Conservation (phyloP, 2,797 vertebrate genomes). For the Morelia viridis region DNA sequence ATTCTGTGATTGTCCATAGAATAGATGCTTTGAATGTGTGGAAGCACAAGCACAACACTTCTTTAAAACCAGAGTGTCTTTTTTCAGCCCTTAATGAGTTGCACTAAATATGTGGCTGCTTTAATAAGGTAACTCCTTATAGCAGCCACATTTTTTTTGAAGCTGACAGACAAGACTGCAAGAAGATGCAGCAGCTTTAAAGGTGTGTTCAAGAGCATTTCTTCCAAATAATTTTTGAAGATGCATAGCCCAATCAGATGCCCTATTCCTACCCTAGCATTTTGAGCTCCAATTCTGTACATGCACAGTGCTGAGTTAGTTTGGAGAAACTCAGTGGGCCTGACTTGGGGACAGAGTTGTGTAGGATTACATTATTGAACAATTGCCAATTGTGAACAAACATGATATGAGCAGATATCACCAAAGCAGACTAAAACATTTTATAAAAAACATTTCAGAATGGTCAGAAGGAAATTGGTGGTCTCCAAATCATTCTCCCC, state of each 20-base stretch:
- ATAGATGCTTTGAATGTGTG: too few species aligned
- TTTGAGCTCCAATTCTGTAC: not conserved
- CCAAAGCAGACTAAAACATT: constrained; percentile 45
- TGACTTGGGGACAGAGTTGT: not conserved
- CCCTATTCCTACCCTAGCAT: not conserved
- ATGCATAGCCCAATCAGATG: not conserved
- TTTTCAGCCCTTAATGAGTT: too few species aligned
- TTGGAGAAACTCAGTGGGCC: too few species aligned
- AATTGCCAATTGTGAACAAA: constrained; percentile 51
- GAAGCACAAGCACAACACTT: too few species aligned
- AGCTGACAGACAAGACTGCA: too few species aligned
- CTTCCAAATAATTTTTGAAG: not conserved
- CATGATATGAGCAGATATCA: constrained; percentile 58
- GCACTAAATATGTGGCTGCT: too few species aligned
- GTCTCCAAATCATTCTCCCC: constrained; percentile 57
- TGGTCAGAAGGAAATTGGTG: constrained; percentile 55
- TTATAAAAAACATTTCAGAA: constrained; percentile 59
- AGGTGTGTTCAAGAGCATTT: not conserved
- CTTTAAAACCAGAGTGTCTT: too few species aligned
- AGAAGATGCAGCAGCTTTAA: not conserved
- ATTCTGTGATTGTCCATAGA: too few species aligned
- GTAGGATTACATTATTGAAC: not conserved
- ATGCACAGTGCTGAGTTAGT: not conserved
- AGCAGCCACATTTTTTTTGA: too few species aligned
- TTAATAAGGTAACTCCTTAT: too few species aligned